phyloP scores from a whole-genome alignment of 2,888 invertebrate species.

The Drosophila phalerata region DNA sequence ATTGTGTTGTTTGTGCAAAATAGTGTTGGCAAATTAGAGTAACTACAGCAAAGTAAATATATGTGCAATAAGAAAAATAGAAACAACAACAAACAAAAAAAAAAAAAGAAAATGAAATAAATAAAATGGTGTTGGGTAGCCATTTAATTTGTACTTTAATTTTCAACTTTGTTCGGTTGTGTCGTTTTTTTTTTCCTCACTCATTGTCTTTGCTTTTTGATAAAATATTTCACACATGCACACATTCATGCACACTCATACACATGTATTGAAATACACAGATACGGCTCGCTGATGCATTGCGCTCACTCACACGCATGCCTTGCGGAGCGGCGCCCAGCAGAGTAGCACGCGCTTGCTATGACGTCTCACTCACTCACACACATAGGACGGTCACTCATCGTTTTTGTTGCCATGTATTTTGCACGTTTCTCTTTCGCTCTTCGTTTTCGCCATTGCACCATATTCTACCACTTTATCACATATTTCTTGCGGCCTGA shows the following conservation, averaged over 20 bases:
- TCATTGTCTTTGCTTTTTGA: conserved; percentile 78
- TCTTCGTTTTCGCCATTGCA: conserved; percentile 44
- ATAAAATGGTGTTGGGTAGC: conserved; percentile 64
- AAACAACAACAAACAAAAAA: too few relatives aligned
- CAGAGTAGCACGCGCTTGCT: conserved; percentile 54
- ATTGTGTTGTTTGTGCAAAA: conserved; percentile 36
- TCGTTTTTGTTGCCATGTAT: conserved; percentile 48
- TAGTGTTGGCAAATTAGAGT: conserved; percentile 28
- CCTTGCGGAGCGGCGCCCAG: conserved; percentile 45
- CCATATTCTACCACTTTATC: conserved; percentile 41
- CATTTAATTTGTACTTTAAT: conserved; percentile 78
- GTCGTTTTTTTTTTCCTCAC: conserved; percentile 46
- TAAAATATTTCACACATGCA: conserved; percentile 65
- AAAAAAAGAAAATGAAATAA: too few relatives aligned
- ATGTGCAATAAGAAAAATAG: conserved; percentile 21
- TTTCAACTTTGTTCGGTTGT: conserved; percentile 63
- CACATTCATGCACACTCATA: conserved; percentile 33
- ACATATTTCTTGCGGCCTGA: conserved; percentile 36
- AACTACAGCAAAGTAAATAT: conserved; percentile 18
- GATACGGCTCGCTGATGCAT: conserved; percentile 43
- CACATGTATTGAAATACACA: conserved; percentile 8
- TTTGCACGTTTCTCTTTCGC: conserved; percentile 59
- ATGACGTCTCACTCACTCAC: conserved; percentile 60
- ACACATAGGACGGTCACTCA: conserved; percentile 23
- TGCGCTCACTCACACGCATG: conserved; percentile 65